A percentile compares a stretch with the other conserved stretches of the same genome.
Conservation (phyloP, 2,797 vertebrate species). For the Diplodus puntazzo region DNA sequence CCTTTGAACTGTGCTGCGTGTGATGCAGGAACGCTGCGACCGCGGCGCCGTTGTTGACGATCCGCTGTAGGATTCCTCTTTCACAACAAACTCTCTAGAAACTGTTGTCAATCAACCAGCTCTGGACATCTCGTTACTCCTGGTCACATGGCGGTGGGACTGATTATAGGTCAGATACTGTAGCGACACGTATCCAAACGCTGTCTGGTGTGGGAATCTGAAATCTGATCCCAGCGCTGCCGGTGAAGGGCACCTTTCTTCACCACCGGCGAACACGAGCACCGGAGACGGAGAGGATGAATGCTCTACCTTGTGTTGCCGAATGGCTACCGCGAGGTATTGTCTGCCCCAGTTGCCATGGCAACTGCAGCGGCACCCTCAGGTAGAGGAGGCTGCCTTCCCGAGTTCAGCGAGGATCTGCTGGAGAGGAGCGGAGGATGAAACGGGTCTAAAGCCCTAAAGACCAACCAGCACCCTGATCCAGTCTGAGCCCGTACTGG, state of each 20-base stretch:
- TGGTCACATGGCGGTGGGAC: not conserved
- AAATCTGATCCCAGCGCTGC: constrained; percentile 56
- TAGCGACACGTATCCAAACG: not conserved
- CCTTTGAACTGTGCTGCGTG: constrained; percentile 18
- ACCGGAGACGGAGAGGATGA: not conserved
- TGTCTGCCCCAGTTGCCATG: constrained; percentile 76
- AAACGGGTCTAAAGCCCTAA: constrained; percentile 1
- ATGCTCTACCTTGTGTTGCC: constrained; percentile 22
- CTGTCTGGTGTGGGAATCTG: constrained; percentile 39
- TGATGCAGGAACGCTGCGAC: not conserved
- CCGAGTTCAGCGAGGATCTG: constrained; percentile 9
- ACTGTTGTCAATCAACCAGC: not conserved
- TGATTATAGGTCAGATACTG: constrained; percentile 43
- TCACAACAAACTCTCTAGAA: constrained; percentile 55
- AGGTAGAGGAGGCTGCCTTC: constrained; percentile 32
- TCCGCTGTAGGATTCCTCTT: constrained; percentile 24
- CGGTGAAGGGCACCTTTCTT: constrained; percentile 58
- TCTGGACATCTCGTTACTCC: not conserved
- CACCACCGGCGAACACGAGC: constrained; percentile 3
- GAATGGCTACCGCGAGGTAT: constrained; percentile 41
- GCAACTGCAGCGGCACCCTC: constrained; percentile 64
- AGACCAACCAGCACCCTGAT: not conserved
- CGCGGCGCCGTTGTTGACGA: not conserved
- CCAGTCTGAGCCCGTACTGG: not conserved
- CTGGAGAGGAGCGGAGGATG: constrained; percentile 17